A percentile compares a stretch with the other conserved stretches of the same genome.
phyloP scores from a whole-genome alignment of 2,113 vertebrate species.

The Camelus bactrianus region DNA sequence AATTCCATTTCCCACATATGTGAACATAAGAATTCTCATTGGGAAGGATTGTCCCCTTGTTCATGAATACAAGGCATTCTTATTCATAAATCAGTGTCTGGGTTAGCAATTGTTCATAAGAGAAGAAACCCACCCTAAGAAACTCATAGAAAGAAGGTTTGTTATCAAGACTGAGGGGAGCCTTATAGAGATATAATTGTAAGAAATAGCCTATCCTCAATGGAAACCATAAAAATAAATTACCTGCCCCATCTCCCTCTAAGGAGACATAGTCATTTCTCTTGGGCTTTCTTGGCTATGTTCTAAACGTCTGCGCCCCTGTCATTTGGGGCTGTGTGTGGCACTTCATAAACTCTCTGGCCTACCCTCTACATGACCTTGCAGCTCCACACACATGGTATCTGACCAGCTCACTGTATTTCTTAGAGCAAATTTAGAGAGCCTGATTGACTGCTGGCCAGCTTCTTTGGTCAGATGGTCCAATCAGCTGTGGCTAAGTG shows the following conservation, averaged over 20 bases:
- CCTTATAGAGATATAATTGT: background rate
- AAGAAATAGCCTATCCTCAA: background rate
- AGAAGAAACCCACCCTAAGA: background rate
- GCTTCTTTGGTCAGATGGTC: background rate
- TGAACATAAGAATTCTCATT: background rate
- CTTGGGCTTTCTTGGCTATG: background rate
- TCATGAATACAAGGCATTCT: slow-evolving; percentile 22
- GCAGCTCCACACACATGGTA: too few relatives aligned
- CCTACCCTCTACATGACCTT: background rate
- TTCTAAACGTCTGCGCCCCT: background rate
- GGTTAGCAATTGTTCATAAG: background rate
- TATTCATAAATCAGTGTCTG: slow-evolving; percentile 29
- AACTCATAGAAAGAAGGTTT: background rate
- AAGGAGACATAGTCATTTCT: background rate
- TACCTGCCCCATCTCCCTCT: background rate
- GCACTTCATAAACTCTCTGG: background rate
- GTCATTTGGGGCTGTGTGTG: background rate
- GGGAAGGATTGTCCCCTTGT: background rate
- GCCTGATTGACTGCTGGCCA: background rate
- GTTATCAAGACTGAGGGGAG: background rate
- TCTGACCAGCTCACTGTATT: background rate
- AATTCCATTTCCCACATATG: background rate
- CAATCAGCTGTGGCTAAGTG: background rate
- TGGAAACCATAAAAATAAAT: background rate
- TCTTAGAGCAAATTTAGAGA: slow-evolving; percentile 35